Evolutionary conservation across 2,113 vertebrate species (phyloP).

Genomic region (Polypterus senegalus): DNA sequence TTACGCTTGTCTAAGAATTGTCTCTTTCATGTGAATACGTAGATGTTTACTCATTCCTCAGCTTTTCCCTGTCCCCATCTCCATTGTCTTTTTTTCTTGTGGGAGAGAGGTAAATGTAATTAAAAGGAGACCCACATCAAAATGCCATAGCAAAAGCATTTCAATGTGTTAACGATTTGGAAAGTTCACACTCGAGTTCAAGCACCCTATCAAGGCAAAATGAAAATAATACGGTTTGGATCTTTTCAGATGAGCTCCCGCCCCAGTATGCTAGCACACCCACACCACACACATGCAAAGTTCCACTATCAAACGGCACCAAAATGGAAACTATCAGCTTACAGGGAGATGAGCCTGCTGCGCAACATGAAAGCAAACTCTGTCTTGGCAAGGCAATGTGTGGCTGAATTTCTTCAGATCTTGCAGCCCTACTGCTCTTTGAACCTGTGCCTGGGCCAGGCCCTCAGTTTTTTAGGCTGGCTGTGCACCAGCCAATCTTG

Average conservation of each 20-base stretch:
- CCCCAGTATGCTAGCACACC: background rate
- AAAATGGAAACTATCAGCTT: background rate
- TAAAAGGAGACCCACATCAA: background rate
- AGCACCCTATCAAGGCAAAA: background rate
- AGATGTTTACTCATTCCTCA: too few relatives aligned
- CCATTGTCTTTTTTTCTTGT: background rate
- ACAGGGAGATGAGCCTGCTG: constrained; percentile 3
- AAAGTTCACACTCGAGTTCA: background rate
- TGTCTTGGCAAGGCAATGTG: background rate
- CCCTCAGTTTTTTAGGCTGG: background rate
- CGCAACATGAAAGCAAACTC: constrained; percentile 1
- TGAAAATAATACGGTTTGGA: background rate
- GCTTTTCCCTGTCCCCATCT: too few relatives aligned
- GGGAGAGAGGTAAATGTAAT: background rate
- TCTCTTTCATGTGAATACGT: too few relatives aligned
- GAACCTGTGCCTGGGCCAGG: constrained; percentile 4
- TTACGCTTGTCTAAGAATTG: constrained; percentile 1
- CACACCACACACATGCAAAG: background rate
- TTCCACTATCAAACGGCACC: background rate
- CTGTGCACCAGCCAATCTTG: background rate
- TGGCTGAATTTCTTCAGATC: constrained; percentile 12
- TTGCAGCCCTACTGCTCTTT: background rate
- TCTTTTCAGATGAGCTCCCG: background rate
- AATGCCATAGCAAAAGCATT: background rate
- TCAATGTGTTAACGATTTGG: constrained; percentile 2